phyloP scores from a whole-genome alignment of 2,113 vertebrate species.

The Eclectus roratus region DNA sequence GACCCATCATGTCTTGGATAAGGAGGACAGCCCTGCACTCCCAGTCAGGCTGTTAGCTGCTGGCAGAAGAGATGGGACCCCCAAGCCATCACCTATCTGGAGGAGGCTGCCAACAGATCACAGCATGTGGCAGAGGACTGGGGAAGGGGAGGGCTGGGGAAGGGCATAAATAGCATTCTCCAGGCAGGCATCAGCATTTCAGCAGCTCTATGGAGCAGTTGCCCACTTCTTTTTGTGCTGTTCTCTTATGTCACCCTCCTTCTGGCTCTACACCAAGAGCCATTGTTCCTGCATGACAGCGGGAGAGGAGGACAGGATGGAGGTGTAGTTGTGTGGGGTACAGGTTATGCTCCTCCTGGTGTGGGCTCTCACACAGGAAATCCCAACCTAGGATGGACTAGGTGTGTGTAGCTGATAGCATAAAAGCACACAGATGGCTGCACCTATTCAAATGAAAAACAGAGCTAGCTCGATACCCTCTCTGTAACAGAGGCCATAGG shows the following conservation, averaged over 20 bases:
- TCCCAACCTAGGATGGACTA: neutral
- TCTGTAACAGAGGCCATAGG: neutral
- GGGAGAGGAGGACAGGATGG: neutral
- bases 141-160: neutral
- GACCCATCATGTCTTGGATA: fast-evolving
- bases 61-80: neutral
- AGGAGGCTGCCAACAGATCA: neutral
- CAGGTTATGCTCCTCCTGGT: neutral
- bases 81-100: neutral
- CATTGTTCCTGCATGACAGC: neutral
- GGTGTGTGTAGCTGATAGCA: neutral
- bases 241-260: neutral
- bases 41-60: neutral
- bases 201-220: neutral
- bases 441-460: neutral
- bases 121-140: neutral
- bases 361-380: neutral
- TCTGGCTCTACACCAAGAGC: neutral
- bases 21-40: neutral
- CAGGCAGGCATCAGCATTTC: neutral
- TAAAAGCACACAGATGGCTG: neutral
- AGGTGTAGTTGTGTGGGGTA: neutral
- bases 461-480: neutral
- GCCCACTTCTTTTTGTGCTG: neutral
- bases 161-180: fast-evolving